A percentile compares a stretch with the other conserved stretches of the same genome.
Evolutionary conservation across 2,797 vertebrate species (phyloP).

Genomic region (Chelon auratus): DNA sequence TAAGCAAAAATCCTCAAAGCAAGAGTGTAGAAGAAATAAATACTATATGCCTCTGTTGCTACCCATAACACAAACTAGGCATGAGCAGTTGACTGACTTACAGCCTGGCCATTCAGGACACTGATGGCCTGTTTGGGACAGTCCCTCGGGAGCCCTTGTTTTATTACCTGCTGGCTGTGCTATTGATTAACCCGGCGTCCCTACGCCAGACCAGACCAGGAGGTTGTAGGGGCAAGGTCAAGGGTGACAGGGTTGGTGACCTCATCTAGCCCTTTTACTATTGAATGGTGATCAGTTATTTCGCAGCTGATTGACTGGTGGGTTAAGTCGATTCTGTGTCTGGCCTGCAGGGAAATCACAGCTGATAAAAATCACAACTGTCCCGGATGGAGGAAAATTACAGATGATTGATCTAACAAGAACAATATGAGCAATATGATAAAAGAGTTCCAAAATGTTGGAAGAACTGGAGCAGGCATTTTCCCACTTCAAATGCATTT

Average conservation of each 20-base stretch:
- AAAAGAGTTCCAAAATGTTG: constrained; percentile 20
- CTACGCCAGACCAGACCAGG: constrained; percentile 60
- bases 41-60: constrained; percentile 14
- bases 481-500: background rate
- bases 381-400: constrained; percentile 21
- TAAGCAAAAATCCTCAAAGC: constrained; percentile 1
- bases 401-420: constrained; percentile 30
- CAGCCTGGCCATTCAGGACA: constrained; percentile 45
- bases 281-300: constrained; percentile 67
- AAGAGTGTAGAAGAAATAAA: background rate
- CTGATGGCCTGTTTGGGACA: constrained; percentile 38
- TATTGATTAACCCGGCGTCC: constrained; percentile 71
- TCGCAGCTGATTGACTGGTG: constrained; percentile 58
- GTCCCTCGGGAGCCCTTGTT: constrained; percentile 58
- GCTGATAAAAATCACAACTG: constrained; percentile 57
- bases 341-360: constrained; percentile 64
- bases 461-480: constrained; percentile 13
- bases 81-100: constrained; percentile 56
- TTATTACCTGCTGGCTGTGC: constrained; percentile 41
- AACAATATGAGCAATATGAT: constrained; percentile 12
- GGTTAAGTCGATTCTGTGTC: constrained; percentile 57
- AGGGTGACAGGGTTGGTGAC: constrained; percentile 53
- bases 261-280: constrained; percentile 61
- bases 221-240: constrained; percentile 56
- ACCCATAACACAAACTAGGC: constrained; percentile 32